These are phyloP conservation scores for Tupaia chinensis DNA, from an alignment of 2,113 vertebrate genomes.

Conservation along the genomic window DNA sequence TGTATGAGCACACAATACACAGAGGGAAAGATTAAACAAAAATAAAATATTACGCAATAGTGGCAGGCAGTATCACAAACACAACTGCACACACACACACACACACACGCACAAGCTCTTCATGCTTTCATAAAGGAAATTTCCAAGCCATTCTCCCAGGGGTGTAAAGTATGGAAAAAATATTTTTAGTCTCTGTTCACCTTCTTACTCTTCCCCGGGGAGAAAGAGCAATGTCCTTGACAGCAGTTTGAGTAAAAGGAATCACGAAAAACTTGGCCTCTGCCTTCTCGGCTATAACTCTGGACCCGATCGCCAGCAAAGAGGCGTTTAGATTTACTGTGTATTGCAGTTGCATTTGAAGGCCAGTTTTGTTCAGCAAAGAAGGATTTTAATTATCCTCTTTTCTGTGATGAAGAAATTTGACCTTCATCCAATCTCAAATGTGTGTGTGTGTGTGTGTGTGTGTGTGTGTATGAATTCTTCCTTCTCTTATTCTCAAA, in stretches of 20 bases:
- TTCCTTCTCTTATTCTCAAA: constrained; percentile 23
- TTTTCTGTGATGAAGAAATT: neutral
- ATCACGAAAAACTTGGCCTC: neutral
- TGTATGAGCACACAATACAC: neutral
- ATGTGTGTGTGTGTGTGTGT: neutral
- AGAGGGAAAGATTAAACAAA: neutral
- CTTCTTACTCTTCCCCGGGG: neutral
- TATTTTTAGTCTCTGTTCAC: neutral
- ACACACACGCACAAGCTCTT: neutral
- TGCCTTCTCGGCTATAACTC: neutral
- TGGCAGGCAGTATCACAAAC: neutral
- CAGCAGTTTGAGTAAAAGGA: neutral
- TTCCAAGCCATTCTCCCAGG: neutral
- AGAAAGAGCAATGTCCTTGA: neutral
- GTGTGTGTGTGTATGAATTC: neutral
- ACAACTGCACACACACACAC: neutral
- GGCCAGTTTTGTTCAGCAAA: neutral
- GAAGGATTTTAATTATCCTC: neutral
- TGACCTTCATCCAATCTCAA: neutral
- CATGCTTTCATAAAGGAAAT: constrained; percentile 16
- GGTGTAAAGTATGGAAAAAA: neutral
- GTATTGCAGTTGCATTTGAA: neutral
- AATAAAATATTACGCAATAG: neutral
- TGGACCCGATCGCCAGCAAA: neutral
- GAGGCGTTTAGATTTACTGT: neutral